A percentile compares a stretch with the other conserved stretches of the same genome.
phyloP scores from a whole-genome alignment of 2,888 invertebrate species.

The Plemyria rubiginata region DNA sequence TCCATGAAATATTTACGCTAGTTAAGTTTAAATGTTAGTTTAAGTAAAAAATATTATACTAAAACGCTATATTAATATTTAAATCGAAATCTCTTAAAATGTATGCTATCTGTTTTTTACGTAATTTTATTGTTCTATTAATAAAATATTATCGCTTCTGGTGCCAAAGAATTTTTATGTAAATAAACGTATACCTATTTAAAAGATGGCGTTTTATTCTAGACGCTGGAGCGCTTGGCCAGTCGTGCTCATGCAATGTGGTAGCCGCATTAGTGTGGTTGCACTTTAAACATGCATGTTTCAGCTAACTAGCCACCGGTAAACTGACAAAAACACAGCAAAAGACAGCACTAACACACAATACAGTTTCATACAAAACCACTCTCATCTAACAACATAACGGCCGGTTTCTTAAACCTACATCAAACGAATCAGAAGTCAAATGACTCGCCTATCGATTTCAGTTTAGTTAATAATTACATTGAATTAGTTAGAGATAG shows the following conservation, averaged over 20 bases:
- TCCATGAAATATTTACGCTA: background rate
- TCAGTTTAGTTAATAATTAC: too few relatives aligned
- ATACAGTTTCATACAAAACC: too few relatives aligned
- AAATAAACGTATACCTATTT: conserved; percentile 34
- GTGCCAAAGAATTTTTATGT: conserved; percentile 32
- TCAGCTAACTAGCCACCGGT: too few relatives aligned
- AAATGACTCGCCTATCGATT: too few relatives aligned
- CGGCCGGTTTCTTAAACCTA: too few relatives aligned
- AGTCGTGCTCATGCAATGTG: conserved; percentile 22
- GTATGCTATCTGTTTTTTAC: background rate
- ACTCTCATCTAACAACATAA: too few relatives aligned
- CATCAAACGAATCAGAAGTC: too few relatives aligned
- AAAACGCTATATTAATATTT: too few relatives aligned
- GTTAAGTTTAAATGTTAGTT: background rate
- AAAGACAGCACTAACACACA: too few relatives aligned
- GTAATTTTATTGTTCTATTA: background rate
- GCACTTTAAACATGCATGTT: background rate
- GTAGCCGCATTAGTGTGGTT: conserved; percentile 10
- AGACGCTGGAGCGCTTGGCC: background rate
- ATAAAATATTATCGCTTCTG: conserved; percentile 3
- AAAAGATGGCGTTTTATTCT: conserved; percentile 2
- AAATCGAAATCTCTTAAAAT: background rate
- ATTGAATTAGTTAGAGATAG: too few relatives aligned
- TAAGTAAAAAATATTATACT: background rate
- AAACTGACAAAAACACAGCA: too few relatives aligned